These are phyloP conservation scores for Hemibagrus wyckioides DNA, from an alignment of 2,113 vertebrate genomes.

Conservation along the genomic window DNA sequence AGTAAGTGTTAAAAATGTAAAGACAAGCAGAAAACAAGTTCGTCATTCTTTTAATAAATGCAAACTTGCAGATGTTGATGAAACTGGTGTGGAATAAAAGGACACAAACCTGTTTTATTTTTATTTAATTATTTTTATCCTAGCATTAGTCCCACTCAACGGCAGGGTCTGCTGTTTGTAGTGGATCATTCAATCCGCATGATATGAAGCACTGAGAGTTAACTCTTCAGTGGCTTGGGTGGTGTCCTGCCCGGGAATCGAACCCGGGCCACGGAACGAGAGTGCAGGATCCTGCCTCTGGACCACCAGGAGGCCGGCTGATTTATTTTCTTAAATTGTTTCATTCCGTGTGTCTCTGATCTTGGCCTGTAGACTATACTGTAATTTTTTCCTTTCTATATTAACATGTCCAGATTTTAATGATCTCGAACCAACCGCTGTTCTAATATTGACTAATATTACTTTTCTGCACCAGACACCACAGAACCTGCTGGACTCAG, in stretches of 20 bases:
- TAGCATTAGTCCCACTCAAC: no score
- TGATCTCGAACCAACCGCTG: neutral
- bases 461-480: neutral
- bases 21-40: neutral
- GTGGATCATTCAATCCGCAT: no score
- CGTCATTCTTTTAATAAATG: neutral
- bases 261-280: no score
- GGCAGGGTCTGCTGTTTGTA: no score
- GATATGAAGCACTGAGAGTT: no score
- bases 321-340: no score
- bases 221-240: no score
- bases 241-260: no score
- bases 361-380: neutral
- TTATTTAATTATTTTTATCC: neutral
- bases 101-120: neutral
- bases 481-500: constrained; percentile 54
- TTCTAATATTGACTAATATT: no score
- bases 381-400: no score
- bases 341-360: neutral
- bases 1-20: neutral
- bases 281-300: no score
- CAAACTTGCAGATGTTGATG: neutral
- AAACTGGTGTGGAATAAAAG: neutral
- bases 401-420: neutral
- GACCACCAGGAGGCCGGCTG: no score